Conservation (phyloP, 2,888 invertebrate species). For the Cryptocephalus primarius region DNA sequence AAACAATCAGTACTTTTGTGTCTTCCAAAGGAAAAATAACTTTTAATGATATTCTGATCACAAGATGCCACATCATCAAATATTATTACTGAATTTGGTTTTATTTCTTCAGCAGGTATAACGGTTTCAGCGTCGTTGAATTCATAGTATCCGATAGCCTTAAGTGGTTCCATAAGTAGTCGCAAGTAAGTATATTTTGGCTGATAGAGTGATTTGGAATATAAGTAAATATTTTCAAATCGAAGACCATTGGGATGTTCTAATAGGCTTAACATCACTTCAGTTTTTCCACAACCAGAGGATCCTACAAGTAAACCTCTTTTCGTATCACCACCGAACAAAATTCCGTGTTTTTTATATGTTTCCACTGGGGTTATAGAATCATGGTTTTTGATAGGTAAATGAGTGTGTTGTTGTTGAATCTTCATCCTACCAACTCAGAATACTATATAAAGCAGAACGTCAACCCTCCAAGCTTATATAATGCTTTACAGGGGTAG, state of each 20-base stretch:
- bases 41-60: conserved; percentile 5
- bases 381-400: no score
- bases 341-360: neutral
- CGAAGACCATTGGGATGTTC: conserved; percentile 2
- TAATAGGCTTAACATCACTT: neutral
- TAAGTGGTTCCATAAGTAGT: neutral
- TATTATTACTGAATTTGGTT: conserved; percentile 4
- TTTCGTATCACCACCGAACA: conserved; percentile 1
- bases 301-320: neutral
- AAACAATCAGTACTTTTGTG: conserved; percentile 7
- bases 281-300: conserved; percentile 1
- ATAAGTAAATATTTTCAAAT: conserved; percentile 3
- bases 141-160: conserved; percentile 1
- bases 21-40: conserved; percentile 6
- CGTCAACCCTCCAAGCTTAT: no score
- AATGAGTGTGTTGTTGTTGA: no score
- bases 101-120: neutral
- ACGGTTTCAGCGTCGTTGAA: neutral
- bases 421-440: no score
- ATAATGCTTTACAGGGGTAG: no score
- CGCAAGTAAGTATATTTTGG: conserved; percentile 1
- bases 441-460: no score
- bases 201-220: conserved; percentile 2
- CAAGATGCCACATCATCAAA: conserved; percentile 5
- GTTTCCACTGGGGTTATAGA: no score